phyloP scores from a whole-genome alignment of 2,113 vertebrate species.

The Etia nguti region DNA sequence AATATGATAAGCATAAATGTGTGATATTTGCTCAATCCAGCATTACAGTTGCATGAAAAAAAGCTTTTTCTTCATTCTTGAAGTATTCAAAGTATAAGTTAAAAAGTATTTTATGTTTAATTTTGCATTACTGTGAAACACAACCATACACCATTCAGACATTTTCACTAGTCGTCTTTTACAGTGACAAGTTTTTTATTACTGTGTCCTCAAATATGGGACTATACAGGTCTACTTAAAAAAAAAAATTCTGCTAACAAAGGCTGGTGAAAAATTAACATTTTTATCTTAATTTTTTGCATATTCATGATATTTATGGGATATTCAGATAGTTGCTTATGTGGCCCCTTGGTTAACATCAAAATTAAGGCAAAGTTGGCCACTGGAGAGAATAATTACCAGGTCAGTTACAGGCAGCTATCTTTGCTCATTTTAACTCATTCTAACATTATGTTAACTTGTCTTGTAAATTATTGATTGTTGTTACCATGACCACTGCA shows the following conservation, averaged over 20 bases:
- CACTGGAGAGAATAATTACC: not conserved
- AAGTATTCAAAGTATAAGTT: not conserved
- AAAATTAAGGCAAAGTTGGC: not conserved
- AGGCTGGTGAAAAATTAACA: too few species aligned
- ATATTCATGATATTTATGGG: not conserved
- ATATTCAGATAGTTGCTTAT: not conserved
- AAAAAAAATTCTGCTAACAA: too few species aligned
- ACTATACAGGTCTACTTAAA: not conserved
- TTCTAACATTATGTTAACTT: not conserved
- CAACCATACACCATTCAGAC: not conserved
- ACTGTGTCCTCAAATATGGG: not conserved
- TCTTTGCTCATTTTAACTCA: not conserved
- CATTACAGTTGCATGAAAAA: not conserved
- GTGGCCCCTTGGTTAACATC: not conserved
- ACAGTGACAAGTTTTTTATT: not conserved
- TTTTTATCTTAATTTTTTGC: too few species aligned
- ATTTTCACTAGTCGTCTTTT: not conserved
- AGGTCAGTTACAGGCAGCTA: not conserved
- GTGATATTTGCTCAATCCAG: not conserved
- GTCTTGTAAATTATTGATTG: not conserved
- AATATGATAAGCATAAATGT: not conserved
- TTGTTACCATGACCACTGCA: not conserved
- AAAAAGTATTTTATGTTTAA: not conserved
- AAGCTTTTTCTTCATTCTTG: not conserved
- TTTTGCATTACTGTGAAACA: not conserved